Evolutionary conservation across 2,888 invertebrate species (phyloP).

Genomic region (Xanthostigma xanthostigma): DNA sequence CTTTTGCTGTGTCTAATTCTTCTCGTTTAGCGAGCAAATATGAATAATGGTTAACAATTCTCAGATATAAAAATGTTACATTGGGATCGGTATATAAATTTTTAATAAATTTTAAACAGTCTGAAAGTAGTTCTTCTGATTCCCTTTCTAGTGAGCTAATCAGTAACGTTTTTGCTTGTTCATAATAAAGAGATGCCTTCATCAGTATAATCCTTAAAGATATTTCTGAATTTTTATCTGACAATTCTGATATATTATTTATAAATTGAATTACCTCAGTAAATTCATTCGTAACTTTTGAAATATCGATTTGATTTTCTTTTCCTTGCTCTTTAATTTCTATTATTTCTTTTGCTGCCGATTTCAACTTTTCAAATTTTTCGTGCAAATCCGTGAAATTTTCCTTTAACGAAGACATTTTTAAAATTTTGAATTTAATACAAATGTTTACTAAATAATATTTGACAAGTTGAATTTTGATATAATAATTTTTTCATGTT

Average conservation of each 20-base stretch:
- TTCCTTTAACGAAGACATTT: too few species aligned
- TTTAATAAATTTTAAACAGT: slow-evolving; percentile 19
- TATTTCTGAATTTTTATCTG: slow-evolving; percentile 9
- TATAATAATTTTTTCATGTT: too few species aligned
- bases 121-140: slow-evolving; percentile 19
- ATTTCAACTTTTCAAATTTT: not conserved
- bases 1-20: slow-evolving; percentile 30
- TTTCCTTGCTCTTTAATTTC: not conserved
- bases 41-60: slow-evolving; percentile 40
- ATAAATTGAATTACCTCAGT: not conserved
- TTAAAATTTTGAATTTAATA: too few species aligned
- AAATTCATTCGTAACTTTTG: not conserved
- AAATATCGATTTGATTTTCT: not conserved
- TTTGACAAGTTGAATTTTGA: too few species aligned
- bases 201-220: slow-evolving; percentile 21
- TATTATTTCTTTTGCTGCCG: not conserved
- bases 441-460: too few species aligned
- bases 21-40: slow-evolving; percentile 39
- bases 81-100: slow-evolving; percentile 17
- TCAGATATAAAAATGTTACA: slow-evolving; percentile 33
- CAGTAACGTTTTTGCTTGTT: slow-evolving; percentile 24
- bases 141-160: slow-evolving; percentile 16
- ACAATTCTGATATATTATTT: not conserved
- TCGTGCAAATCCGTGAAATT: not conserved
- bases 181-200: slow-evolving; percentile 25